Evolutionary conservation across 2,888 invertebrate species (phyloP).

Genomic region (Acanthococcus lagerstroemiae): DNA sequence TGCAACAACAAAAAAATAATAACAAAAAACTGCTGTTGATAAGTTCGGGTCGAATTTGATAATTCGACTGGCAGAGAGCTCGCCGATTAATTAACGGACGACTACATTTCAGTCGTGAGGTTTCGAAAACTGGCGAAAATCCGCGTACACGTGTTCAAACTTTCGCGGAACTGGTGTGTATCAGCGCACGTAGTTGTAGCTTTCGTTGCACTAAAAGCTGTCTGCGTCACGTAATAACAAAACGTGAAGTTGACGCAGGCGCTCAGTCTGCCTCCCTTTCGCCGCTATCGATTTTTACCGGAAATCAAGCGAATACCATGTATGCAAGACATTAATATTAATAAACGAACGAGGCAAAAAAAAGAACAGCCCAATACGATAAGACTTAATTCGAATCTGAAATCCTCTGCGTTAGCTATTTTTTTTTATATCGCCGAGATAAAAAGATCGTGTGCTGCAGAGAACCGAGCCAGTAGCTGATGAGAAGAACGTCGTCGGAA

Average conservation of each 20-base stretch:
- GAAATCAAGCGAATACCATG: constrained; percentile 14
- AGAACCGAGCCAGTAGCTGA: too few relatives aligned
- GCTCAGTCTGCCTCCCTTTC: constrained; percentile 13
- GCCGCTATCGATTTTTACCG: constrained; percentile 26
- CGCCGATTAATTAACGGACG: too few relatives aligned
- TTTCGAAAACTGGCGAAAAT: neutral
- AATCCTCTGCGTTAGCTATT: too few relatives aligned
- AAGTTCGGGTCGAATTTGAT: too few relatives aligned
- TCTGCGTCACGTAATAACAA: neutral
- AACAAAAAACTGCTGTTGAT: neutral
- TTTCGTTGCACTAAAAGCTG: constrained; percentile 16
- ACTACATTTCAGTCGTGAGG: neutral
- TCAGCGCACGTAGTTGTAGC: constrained; percentile 7
- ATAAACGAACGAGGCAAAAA: too few relatives aligned
- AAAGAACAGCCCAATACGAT: too few relatives aligned
- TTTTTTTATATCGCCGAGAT: too few relatives aligned
- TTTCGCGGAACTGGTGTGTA: constrained; percentile 3
- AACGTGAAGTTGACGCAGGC: constrained; percentile 8
- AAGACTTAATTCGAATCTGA: too few relatives aligned
- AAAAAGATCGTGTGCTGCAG: too few relatives aligned
- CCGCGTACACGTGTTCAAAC: constrained; percentile 16
- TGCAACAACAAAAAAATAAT: neutral
- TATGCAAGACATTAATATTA: constrained; percentile 15
- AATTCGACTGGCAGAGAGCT: too few relatives aligned
- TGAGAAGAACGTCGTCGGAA: too few relatives aligned